Evolutionary conservation across 2,113 vertebrate species (phyloP).

Genomic region (Vanacampus margaritifer): DNA sequence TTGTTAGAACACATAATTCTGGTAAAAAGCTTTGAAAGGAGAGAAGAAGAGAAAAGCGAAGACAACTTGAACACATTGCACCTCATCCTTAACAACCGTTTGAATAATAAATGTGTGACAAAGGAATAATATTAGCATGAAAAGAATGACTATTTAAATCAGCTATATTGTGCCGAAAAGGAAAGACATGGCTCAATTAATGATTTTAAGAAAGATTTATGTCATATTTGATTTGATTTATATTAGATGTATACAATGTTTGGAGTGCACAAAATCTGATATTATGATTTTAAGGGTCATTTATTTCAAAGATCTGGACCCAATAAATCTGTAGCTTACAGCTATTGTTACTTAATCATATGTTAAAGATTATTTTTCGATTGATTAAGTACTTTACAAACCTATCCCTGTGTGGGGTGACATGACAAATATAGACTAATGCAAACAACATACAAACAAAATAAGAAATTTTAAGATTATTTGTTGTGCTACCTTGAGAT

Average conservation of each 20-base stretch:
- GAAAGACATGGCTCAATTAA: slow-evolving; percentile 4
- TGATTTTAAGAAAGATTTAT: not conserved
- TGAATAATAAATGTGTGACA: slow-evolving; percentile 53
- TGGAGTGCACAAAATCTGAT: not conserved
- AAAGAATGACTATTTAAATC: slow-evolving; percentile 50
- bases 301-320: not conserved
- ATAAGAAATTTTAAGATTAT: slow-evolving; percentile 21
- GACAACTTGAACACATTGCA: slow-evolving; percentile 26
- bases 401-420: not conserved
- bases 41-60: not conserved
- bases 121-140: slow-evolving; percentile 60
- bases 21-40: not conserved
- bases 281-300: too few relatives aligned
- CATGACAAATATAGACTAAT: not conserved
- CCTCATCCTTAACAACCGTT: slow-evolving; percentile 36
- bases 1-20: not conserved
- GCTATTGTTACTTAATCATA: too few relatives aligned
- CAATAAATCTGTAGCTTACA: not conserved
- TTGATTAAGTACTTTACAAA: not conserved
- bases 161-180: slow-evolving; percentile 15
- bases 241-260: not conserved
- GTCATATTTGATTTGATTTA: not conserved
- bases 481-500: slow-evolving; percentile 15
- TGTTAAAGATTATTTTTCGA: not conserved
- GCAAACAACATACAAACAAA: not conserved